Evolutionary conservation across 2,888 invertebrate species (phyloP).

Genomic region (Oxytorus armatus): DNA sequence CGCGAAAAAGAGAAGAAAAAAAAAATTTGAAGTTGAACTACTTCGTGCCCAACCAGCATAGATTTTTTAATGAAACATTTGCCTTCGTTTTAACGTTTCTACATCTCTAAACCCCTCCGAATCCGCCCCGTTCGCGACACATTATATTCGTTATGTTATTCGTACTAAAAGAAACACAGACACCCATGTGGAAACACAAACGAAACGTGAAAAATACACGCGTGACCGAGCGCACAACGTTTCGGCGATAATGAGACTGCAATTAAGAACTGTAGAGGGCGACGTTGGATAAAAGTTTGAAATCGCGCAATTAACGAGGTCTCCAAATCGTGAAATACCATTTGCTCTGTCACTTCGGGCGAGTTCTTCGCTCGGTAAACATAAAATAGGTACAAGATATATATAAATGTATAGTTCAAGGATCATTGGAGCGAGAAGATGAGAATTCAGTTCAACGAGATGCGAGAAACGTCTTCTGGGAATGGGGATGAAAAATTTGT

Average conservation of each 20-base stretch:
- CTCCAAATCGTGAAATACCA: slow-evolving; percentile 12
- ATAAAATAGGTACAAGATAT: background rate
- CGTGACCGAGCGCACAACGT: background rate
- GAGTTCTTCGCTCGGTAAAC: background rate
- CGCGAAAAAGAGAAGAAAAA: slow-evolving; percentile 13
- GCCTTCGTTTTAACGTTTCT: slow-evolving; percentile 73
- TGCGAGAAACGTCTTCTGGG: slow-evolving; percentile 7
- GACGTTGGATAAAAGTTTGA: slow-evolving; percentile 68
- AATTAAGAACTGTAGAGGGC: slow-evolving; percentile 66
- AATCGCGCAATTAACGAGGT: slow-evolving; percentile 70
- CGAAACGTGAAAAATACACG: background rate
- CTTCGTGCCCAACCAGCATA: slow-evolving; percentile 20
- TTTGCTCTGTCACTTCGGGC: background rate
- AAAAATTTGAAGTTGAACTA: background rate
- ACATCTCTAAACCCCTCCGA: background rate
- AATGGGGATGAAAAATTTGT: slow-evolving; percentile 27
- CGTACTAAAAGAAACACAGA: background rate
- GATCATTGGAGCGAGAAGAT: background rate
- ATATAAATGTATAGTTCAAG: background rate
- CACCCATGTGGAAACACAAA: background rate
- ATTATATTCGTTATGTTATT: background rate
- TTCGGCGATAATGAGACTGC: slow-evolving; percentile 70
- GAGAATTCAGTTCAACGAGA: slow-evolving; percentile 43
- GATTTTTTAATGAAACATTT: slow-evolving; percentile 78
- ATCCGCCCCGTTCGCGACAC: too few relatives aligned